These are phyloP conservation scores for Furcifer pardalis DNA, from an alignment of 2,797 vertebrate species.

Conservation along the genomic window DNA sequence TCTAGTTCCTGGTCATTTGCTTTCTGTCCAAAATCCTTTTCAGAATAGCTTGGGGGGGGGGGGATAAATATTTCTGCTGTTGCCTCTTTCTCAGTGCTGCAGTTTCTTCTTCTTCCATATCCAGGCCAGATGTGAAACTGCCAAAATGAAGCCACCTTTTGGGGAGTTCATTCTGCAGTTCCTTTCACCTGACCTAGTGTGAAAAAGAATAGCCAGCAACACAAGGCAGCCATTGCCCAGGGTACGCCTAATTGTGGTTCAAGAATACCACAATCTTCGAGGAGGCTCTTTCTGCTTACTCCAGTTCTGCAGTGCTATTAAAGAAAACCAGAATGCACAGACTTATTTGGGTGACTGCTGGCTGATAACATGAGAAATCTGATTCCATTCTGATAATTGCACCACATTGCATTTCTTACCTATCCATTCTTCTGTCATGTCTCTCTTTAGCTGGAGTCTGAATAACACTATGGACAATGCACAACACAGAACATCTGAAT, in stretches of 20 bases:
- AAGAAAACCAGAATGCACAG: not conserved
- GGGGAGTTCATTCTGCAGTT: too few relatives aligned
- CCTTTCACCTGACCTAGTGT: too few relatives aligned
- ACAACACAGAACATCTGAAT: not conserved
- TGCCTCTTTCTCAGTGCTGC: not conserved
- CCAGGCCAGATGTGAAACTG: too few relatives aligned
- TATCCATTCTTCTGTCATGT: accelerated
- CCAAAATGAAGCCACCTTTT: too few relatives aligned
- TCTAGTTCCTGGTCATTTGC: not conserved
- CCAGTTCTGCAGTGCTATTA: not conserved
- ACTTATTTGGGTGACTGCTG: not conserved
- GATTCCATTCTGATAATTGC: not conserved
- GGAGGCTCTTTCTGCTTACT: too few relatives aligned
- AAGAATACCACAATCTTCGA: too few relatives aligned
- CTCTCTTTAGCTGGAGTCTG: not conserved
- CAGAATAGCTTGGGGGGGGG: too few relatives aligned
- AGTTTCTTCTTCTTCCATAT: too few relatives aligned
- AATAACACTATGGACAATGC: accelerated
- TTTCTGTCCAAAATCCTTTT: not conserved
- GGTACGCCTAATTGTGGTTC: too few relatives aligned
- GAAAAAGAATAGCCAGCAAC: too few relatives aligned
- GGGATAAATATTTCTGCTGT: not conserved
- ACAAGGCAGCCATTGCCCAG: too few relatives aligned
- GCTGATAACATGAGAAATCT: not conserved
- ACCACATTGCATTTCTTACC: not conserved